Evolutionary conservation across 2,113 vertebrate genomes (phyloP).

Genomic region (Microcebus jonahi): DNA sequence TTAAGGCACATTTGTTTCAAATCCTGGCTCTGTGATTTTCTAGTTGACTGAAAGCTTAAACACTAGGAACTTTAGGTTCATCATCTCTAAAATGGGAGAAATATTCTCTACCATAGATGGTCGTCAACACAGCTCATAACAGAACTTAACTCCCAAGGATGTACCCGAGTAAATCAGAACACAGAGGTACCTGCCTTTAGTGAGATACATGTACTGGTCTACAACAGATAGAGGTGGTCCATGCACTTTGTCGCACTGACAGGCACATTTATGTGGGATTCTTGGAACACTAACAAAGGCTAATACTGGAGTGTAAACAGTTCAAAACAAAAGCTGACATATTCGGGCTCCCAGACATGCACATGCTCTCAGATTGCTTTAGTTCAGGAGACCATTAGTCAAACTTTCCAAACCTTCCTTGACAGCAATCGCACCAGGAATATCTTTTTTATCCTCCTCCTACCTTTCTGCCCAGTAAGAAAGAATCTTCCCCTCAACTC

Average conservation of each 20-base stretch:
- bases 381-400: neutral
- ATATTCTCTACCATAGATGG: neutral
- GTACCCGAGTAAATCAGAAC: neutral
- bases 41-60: neutral
- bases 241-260: neutral
- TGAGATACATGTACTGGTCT: neutral
- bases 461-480: neutral
- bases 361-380: neutral
- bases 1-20: neutral
- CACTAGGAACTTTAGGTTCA: neutral
- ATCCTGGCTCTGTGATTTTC: neutral
- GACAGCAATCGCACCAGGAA: neutral
- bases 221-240: neutral
- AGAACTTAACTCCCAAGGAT: neutral
- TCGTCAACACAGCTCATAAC: neutral
- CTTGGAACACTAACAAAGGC: neutral
- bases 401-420: neutral
- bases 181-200: neutral
- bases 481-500: neutral
- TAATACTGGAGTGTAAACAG: neutral
- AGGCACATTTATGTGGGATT: neutral
- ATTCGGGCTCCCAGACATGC: neutral
- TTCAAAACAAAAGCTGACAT: neutral
- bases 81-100: neutral
- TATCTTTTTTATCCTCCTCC: neutral